Conservation (phyloP, 35 echinoderm and acorn worm species). For the Diadema setosum region DNA sequence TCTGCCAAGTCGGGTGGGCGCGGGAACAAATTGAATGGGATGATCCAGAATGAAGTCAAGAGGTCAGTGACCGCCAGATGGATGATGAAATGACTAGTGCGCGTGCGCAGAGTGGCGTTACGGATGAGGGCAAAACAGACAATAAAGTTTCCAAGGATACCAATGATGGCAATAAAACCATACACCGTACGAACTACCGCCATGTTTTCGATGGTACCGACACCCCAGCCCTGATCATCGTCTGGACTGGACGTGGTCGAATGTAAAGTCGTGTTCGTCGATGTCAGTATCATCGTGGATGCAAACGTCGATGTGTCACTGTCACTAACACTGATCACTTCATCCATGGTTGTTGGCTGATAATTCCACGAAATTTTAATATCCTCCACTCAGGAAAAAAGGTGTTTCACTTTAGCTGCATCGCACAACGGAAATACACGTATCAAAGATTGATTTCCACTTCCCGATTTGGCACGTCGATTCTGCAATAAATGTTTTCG, state of each 20-base stretch:
- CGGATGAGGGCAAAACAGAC: conserved; percentile 67
- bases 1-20: conserved; percentile 1
- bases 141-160: conserved; percentile 58
- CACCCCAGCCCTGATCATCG: not conserved
- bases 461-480: too few species aligned
- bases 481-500: too few species aligned
- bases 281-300: too few species aligned
- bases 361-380: too few species aligned
- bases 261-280: not conserved
- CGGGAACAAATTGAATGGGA: conserved; percentile 77
- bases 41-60: conserved; percentile 50
- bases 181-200: conserved; percentile 45
- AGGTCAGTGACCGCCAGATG: conserved; percentile 70
- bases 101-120: conserved; percentile 42
- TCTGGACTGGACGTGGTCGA: not conserved
- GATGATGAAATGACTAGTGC: conserved; percentile 81
- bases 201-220: conserved; percentile 60
- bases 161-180: conserved; percentile 59
- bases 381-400: too few species aligned
- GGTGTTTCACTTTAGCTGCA: too few species aligned
- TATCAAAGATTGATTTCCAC: too few species aligned
- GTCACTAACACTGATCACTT: too few species aligned
- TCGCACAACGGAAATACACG: too few species aligned
- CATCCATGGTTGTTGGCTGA: too few species aligned
- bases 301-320: too few species aligned